These are phyloP conservation scores for Polyommatus icarus DNA, from an alignment of 2,888 invertebrate genomes.

Conservation along the genomic window DNA sequence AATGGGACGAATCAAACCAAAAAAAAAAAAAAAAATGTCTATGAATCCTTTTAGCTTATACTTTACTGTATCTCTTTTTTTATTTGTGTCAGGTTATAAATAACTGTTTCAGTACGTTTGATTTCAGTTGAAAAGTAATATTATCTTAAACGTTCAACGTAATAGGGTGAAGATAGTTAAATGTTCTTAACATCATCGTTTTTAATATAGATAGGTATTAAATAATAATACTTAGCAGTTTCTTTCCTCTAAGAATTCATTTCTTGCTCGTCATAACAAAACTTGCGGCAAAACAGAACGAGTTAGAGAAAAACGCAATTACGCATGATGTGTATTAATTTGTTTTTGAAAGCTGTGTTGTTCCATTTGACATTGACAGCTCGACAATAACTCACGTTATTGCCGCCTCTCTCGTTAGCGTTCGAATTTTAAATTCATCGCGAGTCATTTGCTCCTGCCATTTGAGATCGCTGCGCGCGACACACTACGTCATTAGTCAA, in stretches of 20 bases:
- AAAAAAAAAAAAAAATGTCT: too few species aligned
- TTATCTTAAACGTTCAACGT: too few species aligned
- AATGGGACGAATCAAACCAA: too few species aligned
- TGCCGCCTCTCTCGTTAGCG: constrained; percentile 73
- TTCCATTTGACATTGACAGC: constrained; percentile 42
- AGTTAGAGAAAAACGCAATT: constrained; percentile 14
- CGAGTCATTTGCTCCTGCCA: constrained; percentile 74
- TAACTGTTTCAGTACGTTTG: not conserved
- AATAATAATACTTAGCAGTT: not conserved
- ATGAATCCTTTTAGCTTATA: constrained; percentile 31
- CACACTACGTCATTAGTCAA: constrained; percentile 79
- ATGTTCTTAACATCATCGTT: too few species aligned
- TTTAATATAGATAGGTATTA: too few species aligned
- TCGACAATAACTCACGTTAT: constrained; percentile 61
- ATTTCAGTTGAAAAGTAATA: too few species aligned
- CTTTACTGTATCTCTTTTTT: not conserved
- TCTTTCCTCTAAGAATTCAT: not conserved
- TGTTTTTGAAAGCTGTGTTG: constrained; percentile 33
- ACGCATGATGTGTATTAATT: constrained; percentile 25
- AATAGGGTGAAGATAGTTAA: too few species aligned
- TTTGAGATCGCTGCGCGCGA: constrained; percentile 72
- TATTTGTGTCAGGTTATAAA: not conserved
- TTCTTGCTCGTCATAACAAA: not conserved
- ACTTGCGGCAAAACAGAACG: not conserved
- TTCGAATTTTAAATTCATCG: constrained; percentile 78